Conservation (phyloP, 2,113 vertebrate species). For the Ageneiosus marmoratus region DNA sequence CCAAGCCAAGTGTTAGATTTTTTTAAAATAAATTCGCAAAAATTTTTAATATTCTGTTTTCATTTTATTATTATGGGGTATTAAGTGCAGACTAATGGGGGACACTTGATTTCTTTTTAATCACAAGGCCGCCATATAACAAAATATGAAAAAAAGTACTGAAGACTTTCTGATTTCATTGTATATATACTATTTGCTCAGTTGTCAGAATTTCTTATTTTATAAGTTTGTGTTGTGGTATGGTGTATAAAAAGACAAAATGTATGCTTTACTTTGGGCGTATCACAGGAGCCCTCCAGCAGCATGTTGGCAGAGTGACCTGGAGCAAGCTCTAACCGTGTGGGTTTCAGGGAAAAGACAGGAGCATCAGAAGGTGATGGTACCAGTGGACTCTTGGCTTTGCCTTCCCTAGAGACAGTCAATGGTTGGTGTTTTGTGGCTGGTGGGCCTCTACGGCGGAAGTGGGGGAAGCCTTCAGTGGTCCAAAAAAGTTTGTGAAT, state of each 20-base stretch:
- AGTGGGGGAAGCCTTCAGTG: constrained; percentile 57
- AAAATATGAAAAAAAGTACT: too few relatives aligned
- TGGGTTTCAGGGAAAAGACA: constrained; percentile 74
- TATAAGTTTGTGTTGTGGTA: not conserved
- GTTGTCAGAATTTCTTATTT: not conserved
- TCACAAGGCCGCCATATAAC: too few relatives aligned
- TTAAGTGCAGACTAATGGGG: too few relatives aligned
- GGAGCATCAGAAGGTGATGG: constrained; percentile 32
- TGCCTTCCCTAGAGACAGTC: not conserved
- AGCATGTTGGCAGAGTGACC: constrained; percentile 73
- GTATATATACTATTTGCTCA: not conserved
- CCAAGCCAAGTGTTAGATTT: too few relatives aligned
- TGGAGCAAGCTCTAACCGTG: constrained; percentile 72
- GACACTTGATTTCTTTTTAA: too few relatives aligned
- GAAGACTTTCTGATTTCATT: too few relatives aligned
- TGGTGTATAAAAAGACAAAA: not conserved
- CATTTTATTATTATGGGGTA: too few relatives aligned
- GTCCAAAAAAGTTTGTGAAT: constrained; percentile 79
- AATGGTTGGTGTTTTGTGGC: constrained; percentile 23
- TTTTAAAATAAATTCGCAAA: too few relatives aligned
- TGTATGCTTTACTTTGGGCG: constrained; percentile 71
- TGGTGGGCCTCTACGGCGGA: constrained; percentile 35
- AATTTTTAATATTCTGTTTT: too few relatives aligned
- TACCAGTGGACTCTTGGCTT: not conserved
- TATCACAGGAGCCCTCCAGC: constrained; percentile 74